phyloP scores from a whole-genome alignment of 2,888 invertebrate species.

The Chaitophorus viminalis region DNA sequence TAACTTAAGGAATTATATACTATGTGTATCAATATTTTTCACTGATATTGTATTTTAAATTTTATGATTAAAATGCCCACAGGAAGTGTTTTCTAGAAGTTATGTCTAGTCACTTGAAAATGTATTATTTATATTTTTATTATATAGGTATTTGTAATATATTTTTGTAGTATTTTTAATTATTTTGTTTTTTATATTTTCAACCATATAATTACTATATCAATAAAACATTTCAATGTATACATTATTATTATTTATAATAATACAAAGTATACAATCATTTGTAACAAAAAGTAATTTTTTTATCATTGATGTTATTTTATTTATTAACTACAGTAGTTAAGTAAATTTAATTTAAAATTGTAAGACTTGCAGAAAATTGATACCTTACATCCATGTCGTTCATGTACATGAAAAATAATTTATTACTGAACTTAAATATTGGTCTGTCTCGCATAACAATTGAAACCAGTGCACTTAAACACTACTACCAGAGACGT shows the following conservation, averaged over 20 bases:
- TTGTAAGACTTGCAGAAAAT: too few relatives aligned
- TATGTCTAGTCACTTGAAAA: constrained; percentile 57
- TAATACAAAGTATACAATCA: neutral
- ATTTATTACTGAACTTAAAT: too few relatives aligned
- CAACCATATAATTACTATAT: neutral
- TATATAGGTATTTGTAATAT: neutral
- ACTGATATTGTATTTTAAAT: constrained; percentile 32
- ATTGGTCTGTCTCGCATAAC: too few relatives aligned
- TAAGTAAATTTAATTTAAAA: too few relatives aligned
- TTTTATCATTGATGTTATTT: too few relatives aligned
- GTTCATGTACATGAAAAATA: too few relatives aligned
- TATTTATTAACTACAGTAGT: too few relatives aligned
- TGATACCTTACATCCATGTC: too few relatives aligned
- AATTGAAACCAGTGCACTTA: too few relatives aligned
- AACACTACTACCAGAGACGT: too few relatives aligned
- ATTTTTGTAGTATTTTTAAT: constrained; percentile 27
- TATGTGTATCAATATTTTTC: constrained; percentile 38
- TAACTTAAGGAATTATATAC: constrained; percentile 27
- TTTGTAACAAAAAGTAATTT: constrained; percentile 9
- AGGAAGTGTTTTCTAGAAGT: constrained; percentile 53
- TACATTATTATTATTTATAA: constrained; percentile 19
- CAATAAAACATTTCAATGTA: constrained; percentile 15
- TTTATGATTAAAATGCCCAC: neutral
- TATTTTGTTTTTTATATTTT: constrained; percentile 30
- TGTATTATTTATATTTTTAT: constrained; percentile 36